Evolutionary conservation across 2,113 vertebrate species (phyloP).

Genomic region (Odobenus rosmarus): DNA sequence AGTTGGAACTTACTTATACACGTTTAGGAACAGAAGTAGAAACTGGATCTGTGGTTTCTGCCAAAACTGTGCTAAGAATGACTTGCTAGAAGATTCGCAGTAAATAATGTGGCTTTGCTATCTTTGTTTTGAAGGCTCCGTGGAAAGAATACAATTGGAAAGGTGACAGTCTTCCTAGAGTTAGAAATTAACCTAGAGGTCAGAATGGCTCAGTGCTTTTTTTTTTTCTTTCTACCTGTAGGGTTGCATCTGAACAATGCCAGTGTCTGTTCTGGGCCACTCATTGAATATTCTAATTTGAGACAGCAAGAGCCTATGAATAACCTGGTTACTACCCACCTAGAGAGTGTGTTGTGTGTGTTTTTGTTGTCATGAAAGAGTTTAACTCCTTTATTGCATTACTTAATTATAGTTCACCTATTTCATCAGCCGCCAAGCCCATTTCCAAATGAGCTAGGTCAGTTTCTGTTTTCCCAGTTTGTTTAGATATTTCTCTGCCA

Average conservation of each 20-base stretch:
- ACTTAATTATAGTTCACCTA: constrained; percentile 77
- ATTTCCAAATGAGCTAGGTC: constrained; percentile 77
- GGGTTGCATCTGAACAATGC: constrained; percentile 35
- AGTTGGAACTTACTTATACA: neutral
- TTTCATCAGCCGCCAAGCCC: constrained; percentile 79
- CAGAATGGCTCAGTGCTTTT: neutral
- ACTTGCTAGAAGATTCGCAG: neutral
- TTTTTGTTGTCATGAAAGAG: constrained; percentile 80
- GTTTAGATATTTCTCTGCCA: constrained; percentile 73
- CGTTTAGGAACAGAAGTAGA: neutral
- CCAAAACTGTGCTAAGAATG: neutral
- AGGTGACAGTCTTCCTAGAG: neutral
- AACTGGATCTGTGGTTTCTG: constrained; percentile 45
- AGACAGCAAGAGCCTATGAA: constrained; percentile 58
- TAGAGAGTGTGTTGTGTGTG: constrained; percentile 61
- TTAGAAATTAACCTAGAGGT: constrained; percentile 35
- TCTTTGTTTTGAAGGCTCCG: neutral
- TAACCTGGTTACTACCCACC: constrained; percentile 60
- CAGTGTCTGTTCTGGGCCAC: constrained; percentile 22
- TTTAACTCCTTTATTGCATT: constrained; percentile 77
- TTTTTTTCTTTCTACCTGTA: neutral
- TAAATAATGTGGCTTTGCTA: neutral
- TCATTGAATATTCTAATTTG: constrained; percentile 62
- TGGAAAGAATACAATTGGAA: constrained; percentile 3
- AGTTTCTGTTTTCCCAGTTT: constrained; percentile 83